Base-by-base conservation (phyloP, 1,140 invertebrate genomes). In the Aethina tumida region DNA sequence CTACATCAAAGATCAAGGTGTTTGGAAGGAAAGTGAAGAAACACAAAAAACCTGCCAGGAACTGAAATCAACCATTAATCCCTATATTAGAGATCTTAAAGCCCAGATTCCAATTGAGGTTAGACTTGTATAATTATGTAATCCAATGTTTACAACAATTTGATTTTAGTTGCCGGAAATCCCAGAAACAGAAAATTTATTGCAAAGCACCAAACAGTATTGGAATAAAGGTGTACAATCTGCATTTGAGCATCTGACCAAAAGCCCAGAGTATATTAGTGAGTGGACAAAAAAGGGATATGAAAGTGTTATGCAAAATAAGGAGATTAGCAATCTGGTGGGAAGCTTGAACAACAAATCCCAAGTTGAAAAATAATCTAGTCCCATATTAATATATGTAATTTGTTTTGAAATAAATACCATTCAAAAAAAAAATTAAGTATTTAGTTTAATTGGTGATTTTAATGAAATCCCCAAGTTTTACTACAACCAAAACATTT, bases 191-290 rank as follows among this genome's bases (percentile, higher is more conserved):
- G 66, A 47, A 22, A 39, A 43, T 27, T 12, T 41, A 7, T 36
- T 63, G 29, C 66, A 69, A 50, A 42, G 67, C 36, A 63, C 64
- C 28, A 68, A 68, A 53, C 61, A 69, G 42, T 70, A 68, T 42
- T 73, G 70, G 70, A 73, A 73, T 47, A 52, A 51, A 56, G 70
- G 69, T 41, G 68, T 73, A 0, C 65, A 67, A 52, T 41, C 63
- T 18, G 66, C 67, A 46, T 71, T 72, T 41, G 55, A 50, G 32
- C 72, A 71, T 50, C 39, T 72, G 8, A 50, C 62, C 5, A 50
- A 71, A 47, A 50, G 70, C 8, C 71, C 70, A 4, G 56, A 56
- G 39, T 60, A 68, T 41, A 28, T 57, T 44, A 18, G 44, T 40
- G 40, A 62, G 58, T 66, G 63, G 58, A 50, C 57, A 46, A 39